Conservation (phyloP, 2,797 vertebrate species). For the Myioborus miniatus region DNA sequence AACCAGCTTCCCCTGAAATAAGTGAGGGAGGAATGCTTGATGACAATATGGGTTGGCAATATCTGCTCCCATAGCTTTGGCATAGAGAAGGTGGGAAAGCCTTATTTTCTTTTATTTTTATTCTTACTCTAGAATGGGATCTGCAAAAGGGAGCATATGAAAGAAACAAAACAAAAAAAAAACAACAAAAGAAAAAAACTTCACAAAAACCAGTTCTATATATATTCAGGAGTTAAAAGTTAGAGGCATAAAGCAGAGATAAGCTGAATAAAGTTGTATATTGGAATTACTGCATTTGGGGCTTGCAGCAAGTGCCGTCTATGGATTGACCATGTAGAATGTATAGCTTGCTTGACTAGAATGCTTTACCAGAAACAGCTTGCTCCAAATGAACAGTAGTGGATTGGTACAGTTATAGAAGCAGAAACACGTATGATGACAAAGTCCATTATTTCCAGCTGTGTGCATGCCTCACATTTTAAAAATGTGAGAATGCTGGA, state of each 20-base stretch:
- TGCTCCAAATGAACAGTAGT: constrained; percentile 70
- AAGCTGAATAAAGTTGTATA: constrained; percentile 63
- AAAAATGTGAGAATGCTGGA: constrained; percentile 75
- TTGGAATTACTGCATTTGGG: constrained; percentile 68
- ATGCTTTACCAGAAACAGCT: constrained; percentile 69
- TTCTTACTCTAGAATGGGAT: constrained; percentile 58
- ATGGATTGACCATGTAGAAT: constrained; percentile 63
- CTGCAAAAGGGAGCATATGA: constrained; percentile 67
- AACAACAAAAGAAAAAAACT: not conserved
- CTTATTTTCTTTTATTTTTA: constrained; percentile 61
- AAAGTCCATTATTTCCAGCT: constrained; percentile 77
- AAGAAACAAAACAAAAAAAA: constrained; percentile 41
- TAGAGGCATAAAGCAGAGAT: constrained; percentile 61
- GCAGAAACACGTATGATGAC: constrained; percentile 56
- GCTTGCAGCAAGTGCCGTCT: constrained; percentile 68
- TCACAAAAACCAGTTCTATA: constrained; percentile 19
- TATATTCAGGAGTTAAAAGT: constrained; percentile 69
- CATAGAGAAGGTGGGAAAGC: constrained; percentile 67
- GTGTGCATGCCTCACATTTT: constrained; percentile 72
- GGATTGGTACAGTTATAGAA: constrained; percentile 68
- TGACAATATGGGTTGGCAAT: constrained; percentile 81
- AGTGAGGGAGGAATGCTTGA: constrained; percentile 68
- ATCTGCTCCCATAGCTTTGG: constrained; percentile 80
- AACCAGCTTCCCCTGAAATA: constrained; percentile 71
- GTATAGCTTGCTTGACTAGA: constrained; percentile 73